These are phyloP conservation scores for Falco peregrinus DNA, from an alignment of 2,797 vertebrate genomes.

Conservation along the genomic window DNA sequence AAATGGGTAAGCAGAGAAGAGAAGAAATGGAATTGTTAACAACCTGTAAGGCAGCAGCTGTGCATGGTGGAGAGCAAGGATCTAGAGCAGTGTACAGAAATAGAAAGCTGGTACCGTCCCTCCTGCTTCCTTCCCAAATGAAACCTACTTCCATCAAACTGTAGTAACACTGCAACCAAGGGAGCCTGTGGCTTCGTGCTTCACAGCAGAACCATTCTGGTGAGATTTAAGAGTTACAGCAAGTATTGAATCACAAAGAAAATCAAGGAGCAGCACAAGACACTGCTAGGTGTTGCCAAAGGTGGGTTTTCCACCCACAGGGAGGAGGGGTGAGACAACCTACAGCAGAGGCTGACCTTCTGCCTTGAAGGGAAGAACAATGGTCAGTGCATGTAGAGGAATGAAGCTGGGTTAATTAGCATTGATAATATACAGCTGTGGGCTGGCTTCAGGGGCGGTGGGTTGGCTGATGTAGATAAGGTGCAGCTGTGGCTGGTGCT, in stretches of 20 bases:
- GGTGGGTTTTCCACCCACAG: background rate
- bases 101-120: background rate
- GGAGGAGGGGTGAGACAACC: background rate
- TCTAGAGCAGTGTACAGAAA: background rate
- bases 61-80: background rate
- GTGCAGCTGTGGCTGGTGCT: no score
- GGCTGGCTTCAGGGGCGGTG: no score
- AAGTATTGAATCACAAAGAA: background rate
- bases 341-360: background rate
- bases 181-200: background rate
- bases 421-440: no score
- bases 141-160: background rate
- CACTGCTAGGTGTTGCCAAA: background rate
- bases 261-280: background rate
- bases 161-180: background rate
- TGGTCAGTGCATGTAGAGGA: background rate
- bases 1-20: background rate
- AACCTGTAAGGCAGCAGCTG: background rate
- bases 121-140: background rate
- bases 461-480: no score
- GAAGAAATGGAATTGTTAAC: background rate
- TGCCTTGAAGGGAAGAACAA: conserved; percentile 2
- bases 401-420: no score
- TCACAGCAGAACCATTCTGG: background rate
- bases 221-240: background rate